These are phyloP conservation scores for Orchesella flavescens DNA, from an alignment of 2,888 invertebrate species.

Conservation along the genomic window DNA sequence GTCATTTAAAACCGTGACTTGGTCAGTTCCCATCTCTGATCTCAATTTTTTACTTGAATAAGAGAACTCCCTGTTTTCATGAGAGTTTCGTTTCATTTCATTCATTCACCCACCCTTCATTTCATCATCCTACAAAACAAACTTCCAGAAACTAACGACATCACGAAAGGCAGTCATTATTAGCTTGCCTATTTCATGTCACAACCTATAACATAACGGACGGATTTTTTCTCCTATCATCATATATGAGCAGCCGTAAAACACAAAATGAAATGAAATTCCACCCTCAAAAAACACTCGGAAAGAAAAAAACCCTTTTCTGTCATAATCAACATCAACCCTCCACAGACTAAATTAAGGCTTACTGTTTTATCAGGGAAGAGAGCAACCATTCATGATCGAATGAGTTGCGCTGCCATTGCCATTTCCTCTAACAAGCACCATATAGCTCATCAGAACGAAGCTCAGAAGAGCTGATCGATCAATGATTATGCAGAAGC, in stretches of 20 bases:
- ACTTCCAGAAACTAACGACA: too few species aligned
- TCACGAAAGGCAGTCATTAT: conserved; percentile 47
- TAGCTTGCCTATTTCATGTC: not conserved
- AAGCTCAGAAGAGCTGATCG: conserved; percentile 12
- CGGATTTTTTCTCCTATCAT: too few species aligned
- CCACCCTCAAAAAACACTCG: conserved; percentile 33
- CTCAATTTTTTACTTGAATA: not conserved
- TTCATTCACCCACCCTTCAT: not conserved
- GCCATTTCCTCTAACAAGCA: too few species aligned
- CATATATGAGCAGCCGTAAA: conserved; percentile 11
- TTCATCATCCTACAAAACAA: not conserved
- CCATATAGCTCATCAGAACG: conserved; percentile 16
- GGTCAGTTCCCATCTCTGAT: not conserved
- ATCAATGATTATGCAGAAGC: conserved; percentile 18
- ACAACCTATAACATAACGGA: too few species aligned
- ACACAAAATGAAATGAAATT: conserved; percentile 39
- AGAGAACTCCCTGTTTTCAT: not conserved
- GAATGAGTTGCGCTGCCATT: not conserved
- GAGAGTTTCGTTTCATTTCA: conserved; percentile 3
- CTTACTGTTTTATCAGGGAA: conserved; percentile 37
- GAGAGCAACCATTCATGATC: not conserved
- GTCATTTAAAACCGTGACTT: not conserved
- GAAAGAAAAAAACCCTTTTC: conserved; percentile 37
- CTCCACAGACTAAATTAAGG: conserved; percentile 44
- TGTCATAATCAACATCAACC: conserved; percentile 41